These are phyloP conservation scores for Malachius bipustulatus DNA, from an alignment of 2,888 invertebrate genomes.

Conservation along the genomic window DNA sequence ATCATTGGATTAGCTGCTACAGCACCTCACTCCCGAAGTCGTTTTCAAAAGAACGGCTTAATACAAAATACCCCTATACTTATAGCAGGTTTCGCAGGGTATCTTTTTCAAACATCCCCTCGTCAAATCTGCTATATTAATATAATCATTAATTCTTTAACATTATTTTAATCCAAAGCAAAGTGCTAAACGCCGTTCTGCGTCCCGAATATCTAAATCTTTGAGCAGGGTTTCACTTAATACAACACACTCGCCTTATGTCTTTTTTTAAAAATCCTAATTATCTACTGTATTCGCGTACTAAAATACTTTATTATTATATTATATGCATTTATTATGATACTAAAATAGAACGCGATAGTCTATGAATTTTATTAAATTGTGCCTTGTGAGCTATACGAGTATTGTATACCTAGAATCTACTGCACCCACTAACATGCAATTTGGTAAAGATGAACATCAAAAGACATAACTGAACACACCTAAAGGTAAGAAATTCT, in stretches of 20 bases:
- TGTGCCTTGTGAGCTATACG: constrained; percentile 36
- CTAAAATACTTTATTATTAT: constrained; percentile 36
- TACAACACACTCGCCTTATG: constrained; percentile 21
- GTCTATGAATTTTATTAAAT: constrained; percentile 25
- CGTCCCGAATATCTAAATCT: constrained; percentile 26
- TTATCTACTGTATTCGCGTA: constrained; percentile 33
- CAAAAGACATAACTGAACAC: constrained; percentile 26
- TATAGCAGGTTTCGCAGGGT: too few relatives aligned
- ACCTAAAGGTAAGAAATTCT: background rate
- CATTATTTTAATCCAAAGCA: constrained; percentile 23
- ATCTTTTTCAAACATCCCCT: too few relatives aligned
- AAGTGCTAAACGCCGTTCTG: constrained; percentile 24
- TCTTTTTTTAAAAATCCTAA: constrained; percentile 5
- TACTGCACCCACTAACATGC: constrained; percentile 36
- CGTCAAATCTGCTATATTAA: too few relatives aligned
- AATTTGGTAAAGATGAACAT: constrained; percentile 26
- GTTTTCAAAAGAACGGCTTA: constrained; percentile 33
- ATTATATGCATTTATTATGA: constrained; percentile 30
- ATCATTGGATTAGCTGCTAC: constrained; percentile 33
- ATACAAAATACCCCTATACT: too few relatives aligned
- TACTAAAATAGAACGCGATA: constrained; percentile 37
- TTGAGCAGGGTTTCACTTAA: constrained; percentile 26
- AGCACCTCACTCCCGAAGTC: constrained; percentile 35
- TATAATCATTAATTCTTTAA: constrained; percentile 14
- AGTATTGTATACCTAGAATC: constrained; percentile 30